phyloP scores from a whole-genome alignment of 2,888 invertebrate species.

The Luffia ferchaultella region DNA sequence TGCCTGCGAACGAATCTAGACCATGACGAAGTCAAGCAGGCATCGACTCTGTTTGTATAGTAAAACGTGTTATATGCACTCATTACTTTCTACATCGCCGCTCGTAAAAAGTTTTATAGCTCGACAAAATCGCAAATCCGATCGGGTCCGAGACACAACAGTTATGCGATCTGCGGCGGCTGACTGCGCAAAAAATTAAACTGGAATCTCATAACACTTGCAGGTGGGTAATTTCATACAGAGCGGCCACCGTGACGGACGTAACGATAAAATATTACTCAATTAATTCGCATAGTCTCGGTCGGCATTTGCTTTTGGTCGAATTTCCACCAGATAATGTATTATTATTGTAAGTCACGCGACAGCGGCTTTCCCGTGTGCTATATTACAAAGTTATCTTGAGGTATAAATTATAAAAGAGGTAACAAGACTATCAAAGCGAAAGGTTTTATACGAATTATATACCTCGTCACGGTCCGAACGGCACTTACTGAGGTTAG shows the following conservation, averaged over 20 bases:
- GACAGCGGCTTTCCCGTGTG: background rate
- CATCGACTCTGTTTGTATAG: too few relatives aligned
- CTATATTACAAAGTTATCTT: background rate
- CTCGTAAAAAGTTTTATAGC: too few relatives aligned
- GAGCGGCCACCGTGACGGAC: constrained; percentile 37
- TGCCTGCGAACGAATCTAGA: constrained; percentile 34
- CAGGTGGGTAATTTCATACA: constrained; percentile 10
- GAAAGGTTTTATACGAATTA: background rate
- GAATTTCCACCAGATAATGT: background rate
- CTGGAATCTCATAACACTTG: background rate
- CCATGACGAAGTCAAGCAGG: constrained; percentile 39
- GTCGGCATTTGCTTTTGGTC: background rate
- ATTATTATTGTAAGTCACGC: background rate
- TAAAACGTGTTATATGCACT: too few relatives aligned
- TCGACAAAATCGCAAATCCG: too few relatives aligned
- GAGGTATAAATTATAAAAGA: background rate
- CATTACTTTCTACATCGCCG: too few relatives aligned
- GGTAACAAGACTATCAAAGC: background rate
- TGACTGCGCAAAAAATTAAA: background rate
- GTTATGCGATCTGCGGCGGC: background rate
- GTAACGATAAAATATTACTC: constrained; percentile 26
- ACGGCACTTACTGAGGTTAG: background rate
- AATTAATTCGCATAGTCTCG: background rate
- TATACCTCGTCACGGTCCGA: background rate
- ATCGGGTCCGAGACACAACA: constrained; percentile 9